phyloP scores from a whole-genome alignment of 64 coral and sea anemone species.

The Actinia tenebrosa region DNA sequence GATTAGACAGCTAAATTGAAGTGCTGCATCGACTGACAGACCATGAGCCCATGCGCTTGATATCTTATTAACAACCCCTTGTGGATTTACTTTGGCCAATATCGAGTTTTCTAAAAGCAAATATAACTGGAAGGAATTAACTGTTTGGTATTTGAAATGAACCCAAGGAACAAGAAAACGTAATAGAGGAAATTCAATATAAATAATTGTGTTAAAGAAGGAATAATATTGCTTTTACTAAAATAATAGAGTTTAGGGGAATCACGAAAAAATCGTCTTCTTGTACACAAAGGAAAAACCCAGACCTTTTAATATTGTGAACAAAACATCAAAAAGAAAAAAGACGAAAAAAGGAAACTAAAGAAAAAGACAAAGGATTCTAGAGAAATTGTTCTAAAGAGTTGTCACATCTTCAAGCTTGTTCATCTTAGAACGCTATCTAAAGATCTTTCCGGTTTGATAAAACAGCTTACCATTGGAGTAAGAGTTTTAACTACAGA shows the following conservation, averaged over 20 bases:
- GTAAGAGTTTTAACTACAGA: conserved; percentile 1
- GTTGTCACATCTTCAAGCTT: neutral
- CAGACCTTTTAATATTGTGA: neutral
- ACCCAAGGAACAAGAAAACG: neutral
- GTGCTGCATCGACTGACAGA: neutral
- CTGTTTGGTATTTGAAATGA: neutral
- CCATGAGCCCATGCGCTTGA: neutral
- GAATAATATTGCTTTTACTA: neutral
- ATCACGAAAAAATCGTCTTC: too few relatives aligned
- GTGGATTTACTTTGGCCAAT: neutral
- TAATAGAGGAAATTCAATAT: neutral
- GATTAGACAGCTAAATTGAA: neutral
- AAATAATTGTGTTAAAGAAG: neutral
- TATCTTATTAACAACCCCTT: neutral
- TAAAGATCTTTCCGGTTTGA: neutral
- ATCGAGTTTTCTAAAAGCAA: neutral
- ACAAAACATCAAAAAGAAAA: neutral
- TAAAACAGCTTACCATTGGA: neutral
- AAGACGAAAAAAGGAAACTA: neutral
- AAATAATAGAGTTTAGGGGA: too few relatives aligned
- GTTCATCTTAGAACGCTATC: neutral
- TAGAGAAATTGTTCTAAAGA: neutral
- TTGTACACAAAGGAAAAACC: neutral
- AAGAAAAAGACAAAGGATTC: neutral
- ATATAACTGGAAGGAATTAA: neutral